phyloP scores from a whole-genome alignment of 2,888 invertebrate species.

The Trissoscelio sp. region DNA sequence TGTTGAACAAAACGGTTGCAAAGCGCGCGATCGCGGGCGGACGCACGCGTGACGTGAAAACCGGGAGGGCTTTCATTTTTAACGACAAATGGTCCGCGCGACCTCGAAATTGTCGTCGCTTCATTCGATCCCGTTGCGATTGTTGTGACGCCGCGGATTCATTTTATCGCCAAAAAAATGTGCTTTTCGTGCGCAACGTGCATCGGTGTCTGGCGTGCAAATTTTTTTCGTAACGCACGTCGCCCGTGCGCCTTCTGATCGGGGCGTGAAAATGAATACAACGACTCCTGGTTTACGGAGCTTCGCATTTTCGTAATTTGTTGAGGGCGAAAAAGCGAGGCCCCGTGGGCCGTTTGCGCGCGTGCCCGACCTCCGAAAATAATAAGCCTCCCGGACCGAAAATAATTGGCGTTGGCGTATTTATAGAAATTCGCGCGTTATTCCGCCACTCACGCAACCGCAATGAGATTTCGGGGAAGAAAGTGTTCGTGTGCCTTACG shows the following conservation, averaged over 20 bases:
- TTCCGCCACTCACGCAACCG: slow-evolving; percentile 54
- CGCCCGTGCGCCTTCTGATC: slow-evolving; percentile 70
- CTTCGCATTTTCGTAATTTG: slow-evolving; percentile 66
- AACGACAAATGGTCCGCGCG: slow-evolving; percentile 76
- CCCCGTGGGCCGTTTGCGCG: slow-evolving; percentile 14
- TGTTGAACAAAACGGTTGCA: slow-evolving; percentile 13
- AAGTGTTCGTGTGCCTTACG: slow-evolving; percentile 42
- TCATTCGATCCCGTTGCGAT: slow-evolving; percentile 73
- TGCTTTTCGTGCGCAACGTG: not conserved
- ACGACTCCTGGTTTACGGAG: slow-evolving; percentile 64
- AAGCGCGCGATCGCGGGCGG: slow-evolving; percentile 75
- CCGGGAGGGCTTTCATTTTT: slow-evolving; percentile 72
- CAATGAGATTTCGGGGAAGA: slow-evolving; percentile 57
- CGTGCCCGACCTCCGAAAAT: slow-evolving; percentile 29
- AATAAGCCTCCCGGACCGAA: slow-evolving; percentile 71
- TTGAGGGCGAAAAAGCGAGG: too few relatives aligned
- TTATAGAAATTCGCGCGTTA: slow-evolving; percentile 77
- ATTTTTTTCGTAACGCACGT: slow-evolving; percentile 17
- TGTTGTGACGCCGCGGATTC: too few relatives aligned
- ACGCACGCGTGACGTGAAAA: slow-evolving; percentile 66
- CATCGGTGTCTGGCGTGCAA: not conserved
- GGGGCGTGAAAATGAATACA: slow-evolving; percentile 82
- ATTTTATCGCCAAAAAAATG: not conserved
- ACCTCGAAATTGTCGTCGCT: slow-evolving; percentile 84
- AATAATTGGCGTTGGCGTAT: slow-evolving; percentile 79